These are phyloP conservation scores for Drosophila takahashii DNA, from an alignment of 1,140 invertebrate species.

Conservation along the genomic window DNA sequence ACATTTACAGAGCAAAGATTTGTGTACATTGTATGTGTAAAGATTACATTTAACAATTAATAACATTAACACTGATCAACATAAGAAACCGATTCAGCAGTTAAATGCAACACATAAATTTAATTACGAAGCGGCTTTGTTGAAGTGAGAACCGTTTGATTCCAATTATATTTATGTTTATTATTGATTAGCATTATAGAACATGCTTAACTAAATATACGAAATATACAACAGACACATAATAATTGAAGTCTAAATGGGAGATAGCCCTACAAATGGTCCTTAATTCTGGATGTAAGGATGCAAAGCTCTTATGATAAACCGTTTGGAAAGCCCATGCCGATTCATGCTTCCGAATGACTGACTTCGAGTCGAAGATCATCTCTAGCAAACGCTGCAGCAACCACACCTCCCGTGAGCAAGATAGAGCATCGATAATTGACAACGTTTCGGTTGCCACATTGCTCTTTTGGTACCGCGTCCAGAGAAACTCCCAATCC, in stretches of 20 bases:
- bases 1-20: constrained; percentile 73
- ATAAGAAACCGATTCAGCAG: constrained; percentile 13
- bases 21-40: constrained; percentile 62
- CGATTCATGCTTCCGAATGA: constrained; percentile 90
- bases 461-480: constrained; percentile 88
- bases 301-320: too few species aligned
- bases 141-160: constrained; percentile 49
- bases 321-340: constrained; percentile 86
- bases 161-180: constrained; percentile 70
- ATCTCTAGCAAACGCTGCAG: constrained; percentile 88
- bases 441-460: constrained; percentile 88
- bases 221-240: constrained; percentile 72
- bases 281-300: too few species aligned
- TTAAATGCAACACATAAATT: constrained; percentile 24
- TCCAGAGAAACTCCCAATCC: constrained; percentile 93
- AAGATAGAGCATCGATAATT: constrained; percentile 89
- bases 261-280: not conserved
- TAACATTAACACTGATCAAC: constrained; percentile 33
- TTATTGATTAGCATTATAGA: constrained; percentile 76
- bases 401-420: constrained; percentile 89
- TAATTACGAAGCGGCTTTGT: constrained; percentile 28
- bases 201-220: constrained; percentile 82
- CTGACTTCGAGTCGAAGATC: constrained; percentile 85
- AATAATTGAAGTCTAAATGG: constrained; percentile 19
- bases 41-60: constrained; percentile 43